Conservation (phyloP, 2,797 vertebrate species). For the Tenualosa ilisha region DNA sequence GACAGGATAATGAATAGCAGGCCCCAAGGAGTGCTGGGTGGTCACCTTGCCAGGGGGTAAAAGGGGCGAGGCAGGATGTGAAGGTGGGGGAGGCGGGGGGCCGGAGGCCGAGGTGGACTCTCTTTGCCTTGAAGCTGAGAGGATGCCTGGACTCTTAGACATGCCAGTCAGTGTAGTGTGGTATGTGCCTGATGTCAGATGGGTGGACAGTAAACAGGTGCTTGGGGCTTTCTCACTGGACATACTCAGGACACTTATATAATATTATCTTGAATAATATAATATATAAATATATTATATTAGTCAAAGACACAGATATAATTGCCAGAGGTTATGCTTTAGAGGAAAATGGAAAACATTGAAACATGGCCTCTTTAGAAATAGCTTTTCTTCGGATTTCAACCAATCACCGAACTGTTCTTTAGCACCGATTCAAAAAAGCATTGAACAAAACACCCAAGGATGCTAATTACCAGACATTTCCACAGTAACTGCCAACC, state of each 20-base stretch:
- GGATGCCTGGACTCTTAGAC: not conserved
- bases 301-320: too few species aligned
- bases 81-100: conserved; percentile 60
- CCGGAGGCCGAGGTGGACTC: conserved; percentile 62
- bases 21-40: conserved; percentile 74
- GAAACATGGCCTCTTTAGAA: not conserved
- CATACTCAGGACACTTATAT: not conserved
- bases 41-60: conserved; percentile 84
- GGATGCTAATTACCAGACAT: not conserved
- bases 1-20: conserved; percentile 93
- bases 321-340: too few species aligned
- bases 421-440: not conserved
- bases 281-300: not conserved
- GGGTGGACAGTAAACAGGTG: not conserved
- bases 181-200: not conserved
- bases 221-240: not conserved
- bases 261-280: too few species aligned
- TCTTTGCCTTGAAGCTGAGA: not conserved
- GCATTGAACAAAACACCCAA: not conserved
- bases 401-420: not conserved
- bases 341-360: not conserved
- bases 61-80: conserved; percentile 42
- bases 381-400: not conserved
- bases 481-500: not conserved
- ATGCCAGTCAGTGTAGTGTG: not conserved